Evolutionary conservation across 2,113 vertebrate genomes (phyloP).

Genomic region (Hyaena hyaena): DNA sequence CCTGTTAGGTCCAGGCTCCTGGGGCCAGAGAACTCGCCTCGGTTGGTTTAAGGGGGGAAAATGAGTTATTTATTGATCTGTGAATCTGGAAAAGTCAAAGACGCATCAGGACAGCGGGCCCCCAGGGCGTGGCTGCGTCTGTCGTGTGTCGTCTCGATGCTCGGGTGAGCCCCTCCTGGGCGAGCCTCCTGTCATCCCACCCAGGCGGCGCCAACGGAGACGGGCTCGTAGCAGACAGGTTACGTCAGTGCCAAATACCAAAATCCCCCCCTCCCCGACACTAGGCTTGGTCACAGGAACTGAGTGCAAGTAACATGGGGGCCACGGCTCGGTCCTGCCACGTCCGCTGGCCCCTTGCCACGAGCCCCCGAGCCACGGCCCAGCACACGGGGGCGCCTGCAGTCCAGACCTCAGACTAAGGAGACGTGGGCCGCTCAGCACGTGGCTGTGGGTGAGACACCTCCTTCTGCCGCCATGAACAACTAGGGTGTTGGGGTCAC

Average conservation of each 20-base stretch:
- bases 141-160: too few relatives aligned
- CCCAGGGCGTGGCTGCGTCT: not conserved
- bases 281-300: not conserved
- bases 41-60: not conserved
- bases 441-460: accelerated
- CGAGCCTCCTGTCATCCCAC: accelerated
- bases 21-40: not conserved
- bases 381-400: not conserved
- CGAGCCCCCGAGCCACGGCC: not conserved
- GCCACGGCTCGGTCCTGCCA: not conserved
- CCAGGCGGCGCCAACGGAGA: accelerated
- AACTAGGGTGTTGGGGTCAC: not conserved
- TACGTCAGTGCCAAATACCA: too few relatives aligned
- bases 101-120: not conserved
- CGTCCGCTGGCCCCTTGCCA: too few relatives aligned
- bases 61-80: not conserved
- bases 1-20: too few relatives aligned
- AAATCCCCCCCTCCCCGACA: too few relatives aligned
- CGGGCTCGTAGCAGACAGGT: accelerated
- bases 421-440: accelerated
- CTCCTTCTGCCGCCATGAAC: accelerated
- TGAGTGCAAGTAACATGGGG: not conserved
- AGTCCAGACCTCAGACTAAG: not conserved
- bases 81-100: not conserved
- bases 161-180: accelerated